A percentile compares a stretch with the other conserved stretches of the same genome.
phyloP scores from a whole-genome alignment of 2,888 invertebrate genomes.

The Azorinus chamasolen region DNA sequence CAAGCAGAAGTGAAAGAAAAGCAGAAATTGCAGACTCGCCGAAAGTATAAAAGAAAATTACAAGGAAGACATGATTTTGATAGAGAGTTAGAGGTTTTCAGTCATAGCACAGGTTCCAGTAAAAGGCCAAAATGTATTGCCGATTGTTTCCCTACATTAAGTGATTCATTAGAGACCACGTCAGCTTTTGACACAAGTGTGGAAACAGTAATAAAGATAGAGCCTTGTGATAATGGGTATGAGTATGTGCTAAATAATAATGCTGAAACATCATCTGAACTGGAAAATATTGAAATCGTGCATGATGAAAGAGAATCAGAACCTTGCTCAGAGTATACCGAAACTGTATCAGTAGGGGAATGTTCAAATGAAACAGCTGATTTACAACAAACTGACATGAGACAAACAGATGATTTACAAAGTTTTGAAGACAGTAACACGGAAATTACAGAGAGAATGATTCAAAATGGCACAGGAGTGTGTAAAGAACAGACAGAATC shows the following conservation, averaged over 20 bases:
- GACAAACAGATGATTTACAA: too few species aligned
- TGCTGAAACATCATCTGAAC: too few species aligned
- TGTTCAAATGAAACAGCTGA: too few species aligned
- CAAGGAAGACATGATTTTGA: background rate
- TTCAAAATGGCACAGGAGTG: too few species aligned
- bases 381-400: too few species aligned
- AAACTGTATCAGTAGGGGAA: background rate
- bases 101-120: background rate
- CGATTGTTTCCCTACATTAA: slow-evolving; percentile 22
- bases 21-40: background rate
- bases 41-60: too few species aligned
- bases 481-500: background rate
- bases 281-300: background rate
- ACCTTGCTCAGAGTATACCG: too few species aligned
- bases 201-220: background rate
- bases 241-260: background rate
- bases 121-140: slow-evolving; percentile 17
- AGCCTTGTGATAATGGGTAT: background rate
- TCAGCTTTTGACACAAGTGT: background rate
- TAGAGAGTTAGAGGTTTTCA: background rate
- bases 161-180: background rate
- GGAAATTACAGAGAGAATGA: too few species aligned
- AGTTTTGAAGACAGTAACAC: too few species aligned
- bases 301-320: background rate
- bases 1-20: slow-evolving; percentile 34